Conservation (phyloP, 2,888 invertebrate species). For the Drosophila neonasuta region DNA sequence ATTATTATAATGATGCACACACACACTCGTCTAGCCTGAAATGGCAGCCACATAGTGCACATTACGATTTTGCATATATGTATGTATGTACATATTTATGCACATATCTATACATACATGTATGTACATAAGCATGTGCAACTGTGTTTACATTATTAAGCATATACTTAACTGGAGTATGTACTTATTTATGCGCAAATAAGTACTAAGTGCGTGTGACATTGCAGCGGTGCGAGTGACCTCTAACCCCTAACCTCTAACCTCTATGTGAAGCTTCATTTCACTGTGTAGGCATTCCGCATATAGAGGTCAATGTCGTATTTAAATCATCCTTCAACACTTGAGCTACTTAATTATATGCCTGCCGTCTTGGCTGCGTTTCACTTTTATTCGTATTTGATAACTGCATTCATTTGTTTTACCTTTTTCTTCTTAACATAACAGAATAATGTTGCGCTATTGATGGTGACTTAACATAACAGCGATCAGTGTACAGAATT, state of each 20-base stretch:
- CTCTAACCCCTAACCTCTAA: neutral
- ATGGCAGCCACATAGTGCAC: slow-evolving; percentile 28
- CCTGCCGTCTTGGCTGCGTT: neutral
- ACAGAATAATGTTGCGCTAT: neutral
- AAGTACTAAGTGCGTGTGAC: slow-evolving; percentile 7
- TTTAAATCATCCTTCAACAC: slow-evolving; percentile 4
- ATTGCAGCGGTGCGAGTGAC: slow-evolving; percentile 16
- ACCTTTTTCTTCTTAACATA: neutral
- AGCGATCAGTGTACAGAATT: neutral
- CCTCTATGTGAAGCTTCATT: slow-evolving; percentile 48
- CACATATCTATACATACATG: neutral
- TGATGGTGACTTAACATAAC: neutral
- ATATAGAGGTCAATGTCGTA: slow-evolving; percentile 53
- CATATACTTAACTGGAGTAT: slow-evolving; percentile 9
- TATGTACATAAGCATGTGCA: slow-evolving; percentile 11
- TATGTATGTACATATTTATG: neutral
- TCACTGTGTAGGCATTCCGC: slow-evolving; percentile 28
- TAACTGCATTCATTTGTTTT: neutral
- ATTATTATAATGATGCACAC: slow-evolving; percentile 62
- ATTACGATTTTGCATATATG: slow-evolving; percentile 21
- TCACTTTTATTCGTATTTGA: neutral
- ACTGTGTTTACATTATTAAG: slow-evolving; percentile 54
- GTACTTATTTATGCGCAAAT: slow-evolving; percentile 23
- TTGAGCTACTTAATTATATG: slow-evolving; percentile 2
- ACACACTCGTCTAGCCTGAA: slow-evolving; percentile 68